Percentiles rank a stretch among this genome's conserved stretches.
Evolutionary conservation across 2,797 vertebrate genomes (phyloP).

Genomic region (Psittacula echo): DNA sequence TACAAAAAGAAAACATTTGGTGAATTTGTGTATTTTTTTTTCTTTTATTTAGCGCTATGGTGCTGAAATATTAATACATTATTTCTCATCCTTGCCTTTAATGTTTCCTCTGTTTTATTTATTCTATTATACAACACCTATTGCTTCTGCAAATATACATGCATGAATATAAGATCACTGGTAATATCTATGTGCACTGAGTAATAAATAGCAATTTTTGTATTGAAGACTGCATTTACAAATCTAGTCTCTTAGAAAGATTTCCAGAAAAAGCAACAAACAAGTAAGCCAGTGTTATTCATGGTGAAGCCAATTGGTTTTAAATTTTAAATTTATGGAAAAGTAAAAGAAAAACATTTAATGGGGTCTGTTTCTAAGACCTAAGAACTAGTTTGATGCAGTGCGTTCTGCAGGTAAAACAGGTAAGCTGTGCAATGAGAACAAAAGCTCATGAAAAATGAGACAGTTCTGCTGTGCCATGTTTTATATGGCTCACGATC

Average conservation of each 20-base stretch:
- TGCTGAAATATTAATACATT: neutral
- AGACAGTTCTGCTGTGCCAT: neutral
- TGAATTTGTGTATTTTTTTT: neutral
- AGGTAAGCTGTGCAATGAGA: neutral
- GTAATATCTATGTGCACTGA: neutral
- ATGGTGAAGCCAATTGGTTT: neutral
- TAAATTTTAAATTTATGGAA: neutral
- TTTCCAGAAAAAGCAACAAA: neutral
- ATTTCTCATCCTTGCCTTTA: neutral
- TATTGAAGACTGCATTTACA: neutral
- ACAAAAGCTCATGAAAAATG: conserved; percentile 16
- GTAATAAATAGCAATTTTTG: neutral
- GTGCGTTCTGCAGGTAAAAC: neutral
- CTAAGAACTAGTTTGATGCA: neutral
- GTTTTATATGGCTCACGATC: neutral
- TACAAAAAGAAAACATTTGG: neutral
- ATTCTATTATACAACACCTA: neutral
- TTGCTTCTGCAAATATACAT: neutral
- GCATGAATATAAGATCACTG: neutral
- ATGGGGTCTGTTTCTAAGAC: neutral
- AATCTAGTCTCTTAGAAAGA: neutral
- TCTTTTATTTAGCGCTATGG: neutral
- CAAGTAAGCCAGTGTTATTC: neutral
- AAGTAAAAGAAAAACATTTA: neutral
- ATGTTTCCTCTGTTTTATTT: neutral